Conservation (phyloP, 2,113 vertebrate species). For the Labrus mixtus region DNA sequence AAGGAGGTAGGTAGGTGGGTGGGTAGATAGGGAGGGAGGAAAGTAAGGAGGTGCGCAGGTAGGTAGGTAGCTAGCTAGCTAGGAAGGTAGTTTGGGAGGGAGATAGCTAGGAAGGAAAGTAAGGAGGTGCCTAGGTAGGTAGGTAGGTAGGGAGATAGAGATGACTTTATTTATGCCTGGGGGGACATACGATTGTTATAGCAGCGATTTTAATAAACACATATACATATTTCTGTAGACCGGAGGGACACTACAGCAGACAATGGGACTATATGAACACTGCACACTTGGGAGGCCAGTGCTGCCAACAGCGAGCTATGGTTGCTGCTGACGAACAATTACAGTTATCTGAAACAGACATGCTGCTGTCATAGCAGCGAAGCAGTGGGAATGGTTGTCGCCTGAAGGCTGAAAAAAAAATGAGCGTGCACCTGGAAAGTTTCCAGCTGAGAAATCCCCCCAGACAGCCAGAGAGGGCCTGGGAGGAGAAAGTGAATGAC, state of each 20-base stretch:
- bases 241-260: not conserved
- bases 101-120: too few relatives aligned
- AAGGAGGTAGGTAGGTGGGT: too few relatives aligned
- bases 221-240: not conserved
- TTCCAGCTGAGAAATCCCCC: slow-evolving; percentile 63
- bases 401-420: slow-evolving; percentile 53
- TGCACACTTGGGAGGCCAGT: not conserved
- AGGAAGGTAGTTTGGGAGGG: too few relatives aligned
- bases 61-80: too few relatives aligned
- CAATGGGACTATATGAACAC: not conserved
- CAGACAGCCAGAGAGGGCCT: slow-evolving; percentile 43
- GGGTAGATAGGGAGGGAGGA: too few relatives aligned
- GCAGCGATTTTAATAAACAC: not conserved
- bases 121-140: too few relatives aligned
- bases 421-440: slow-evolving; percentile 46
- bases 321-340: slow-evolving; percentile 44
- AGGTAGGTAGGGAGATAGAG: too few relatives aligned
- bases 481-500: slow-evolving; percentile 60
- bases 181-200: too few relatives aligned
- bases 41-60: too few relatives aligned
- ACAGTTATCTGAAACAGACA: slow-evolving; percentile 44
- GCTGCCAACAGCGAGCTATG: not conserved
- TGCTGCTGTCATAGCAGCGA: slow-evolving; percentile 15
- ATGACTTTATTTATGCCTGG: too few relatives aligned
- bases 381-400: slow-evolving; percentile 14